Conservation (phyloP, 2,888 invertebrate genomes). For the Cotesia congregata region DNA sequence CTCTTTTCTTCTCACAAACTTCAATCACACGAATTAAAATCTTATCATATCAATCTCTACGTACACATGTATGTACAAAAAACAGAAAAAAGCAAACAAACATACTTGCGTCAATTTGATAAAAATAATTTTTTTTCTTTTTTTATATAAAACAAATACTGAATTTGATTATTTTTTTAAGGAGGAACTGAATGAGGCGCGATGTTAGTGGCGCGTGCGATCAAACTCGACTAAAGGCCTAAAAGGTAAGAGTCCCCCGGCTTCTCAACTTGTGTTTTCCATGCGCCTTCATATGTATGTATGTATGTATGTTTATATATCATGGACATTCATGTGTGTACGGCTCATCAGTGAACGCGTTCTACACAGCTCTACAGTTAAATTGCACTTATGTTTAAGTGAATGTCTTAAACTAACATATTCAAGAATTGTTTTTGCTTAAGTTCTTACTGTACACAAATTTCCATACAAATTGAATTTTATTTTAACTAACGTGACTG, state of each 20-base stretch:
- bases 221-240: constrained; percentile 64
- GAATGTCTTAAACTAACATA: constrained; percentile 17
- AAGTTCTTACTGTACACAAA: constrained; percentile 46
- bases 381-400: neutral
- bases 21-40: neutral
- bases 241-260: constrained; percentile 52
- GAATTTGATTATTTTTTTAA: constrained; percentile 14
- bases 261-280: constrained; percentile 54
- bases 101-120: neutral
- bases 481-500: neutral
- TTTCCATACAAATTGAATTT: constrained; percentile 34
- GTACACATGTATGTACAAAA: neutral
- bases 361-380: neutral
- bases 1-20: neutral
- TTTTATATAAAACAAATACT: constrained; percentile 4
- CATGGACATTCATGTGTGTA: constrained; percentile 1
- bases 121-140: constrained; percentile 21
- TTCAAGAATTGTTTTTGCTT: constrained; percentile 45
- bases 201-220: constrained; percentile 59
- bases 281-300: constrained; percentile 50
- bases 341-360: neutral
- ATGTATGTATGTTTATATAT: constrained; percentile 24
- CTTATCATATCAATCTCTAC: neutral
- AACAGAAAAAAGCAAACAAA: neutral
- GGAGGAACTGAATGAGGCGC: constrained; percentile 28